phyloP scores from a whole-genome alignment of 2,888 invertebrate genomes.

The Meliscaeva auricollis region DNA sequence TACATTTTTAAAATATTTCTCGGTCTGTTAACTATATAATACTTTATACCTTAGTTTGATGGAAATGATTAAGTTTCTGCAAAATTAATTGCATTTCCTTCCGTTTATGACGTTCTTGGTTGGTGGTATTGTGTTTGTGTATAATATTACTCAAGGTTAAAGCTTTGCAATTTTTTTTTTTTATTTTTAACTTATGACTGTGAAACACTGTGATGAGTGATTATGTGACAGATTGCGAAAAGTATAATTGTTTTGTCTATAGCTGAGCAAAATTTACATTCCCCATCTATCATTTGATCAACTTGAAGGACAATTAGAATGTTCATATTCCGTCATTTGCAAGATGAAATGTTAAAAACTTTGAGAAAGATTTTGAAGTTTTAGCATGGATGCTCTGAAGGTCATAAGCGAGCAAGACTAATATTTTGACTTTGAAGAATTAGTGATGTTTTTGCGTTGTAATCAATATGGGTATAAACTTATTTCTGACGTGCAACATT shows the following conservation, averaged over 20 bases:
- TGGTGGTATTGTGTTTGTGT: neutral
- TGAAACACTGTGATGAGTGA: slow-evolving; percentile 8
- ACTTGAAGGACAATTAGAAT: neutral
- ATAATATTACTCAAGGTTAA: neutral
- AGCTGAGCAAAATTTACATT: neutral
- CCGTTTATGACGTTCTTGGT: slow-evolving; percentile 5
- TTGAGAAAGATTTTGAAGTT: neutral
- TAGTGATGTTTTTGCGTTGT: no score
- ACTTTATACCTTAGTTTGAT: neutral
- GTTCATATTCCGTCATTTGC: neutral
- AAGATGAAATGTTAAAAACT: neutral
- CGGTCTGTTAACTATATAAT: slow-evolving; percentile 22
- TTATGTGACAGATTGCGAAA: neutral
- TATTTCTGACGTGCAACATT: no score
- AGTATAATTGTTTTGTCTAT: neutral
- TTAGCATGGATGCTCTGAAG: neutral
- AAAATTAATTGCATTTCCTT: slow-evolving; percentile 18
- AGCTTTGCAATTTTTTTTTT: neutral
- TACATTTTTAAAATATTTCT: slow-evolving; percentile 17
- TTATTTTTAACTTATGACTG: neutral
- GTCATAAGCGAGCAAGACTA: no score
- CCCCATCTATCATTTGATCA: neutral
- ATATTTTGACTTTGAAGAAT: no score
- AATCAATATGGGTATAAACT: no score
- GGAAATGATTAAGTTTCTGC: slow-evolving; percentile 8